Conservation (phyloP, 2,888 invertebrate genomes). For the Scrobipalpa atriplicella region DNA sequence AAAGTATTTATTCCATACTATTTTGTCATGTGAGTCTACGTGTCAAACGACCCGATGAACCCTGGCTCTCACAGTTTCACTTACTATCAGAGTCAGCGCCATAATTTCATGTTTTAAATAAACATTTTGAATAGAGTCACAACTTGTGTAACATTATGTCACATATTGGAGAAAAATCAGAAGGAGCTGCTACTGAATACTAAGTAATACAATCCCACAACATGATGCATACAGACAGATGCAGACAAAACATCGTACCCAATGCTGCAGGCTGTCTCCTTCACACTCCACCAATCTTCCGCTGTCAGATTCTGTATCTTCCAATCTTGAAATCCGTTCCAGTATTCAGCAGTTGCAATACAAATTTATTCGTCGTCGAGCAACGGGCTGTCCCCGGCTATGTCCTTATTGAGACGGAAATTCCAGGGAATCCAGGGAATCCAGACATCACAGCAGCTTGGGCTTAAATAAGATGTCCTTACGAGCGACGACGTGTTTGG, state of each 20-base stretch:
- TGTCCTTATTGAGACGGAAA: constrained; percentile 46
- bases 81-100: too few species aligned
- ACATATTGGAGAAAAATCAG: too few species aligned
- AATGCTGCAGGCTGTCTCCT: neutral
- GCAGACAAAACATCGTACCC: neutral
- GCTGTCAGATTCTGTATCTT: neutral
- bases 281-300: neutral
- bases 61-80: too few species aligned
- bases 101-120: too few species aligned
- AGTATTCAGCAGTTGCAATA: constrained; percentile 14
- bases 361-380: constrained; percentile 7
- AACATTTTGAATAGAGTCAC: too few species aligned
- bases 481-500: constrained; percentile 49
- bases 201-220: too few species aligned
- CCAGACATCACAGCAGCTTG: constrained; percentile 59
- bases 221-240: neutral
- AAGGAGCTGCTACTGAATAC: too few species aligned
- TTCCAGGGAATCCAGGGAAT: constrained; percentile 53
- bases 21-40: too few species aligned
- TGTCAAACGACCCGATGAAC: too few species aligned
- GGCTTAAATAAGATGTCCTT: constrained; percentile 67
- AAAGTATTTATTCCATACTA: too few species aligned
- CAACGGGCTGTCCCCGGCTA: constrained; percentile 24
- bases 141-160: too few species aligned
- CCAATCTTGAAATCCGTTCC: constrained; percentile 11